phyloP scores from a whole-genome alignment of 2,113 vertebrate genomes.

The Seriola aureovittata region DNA sequence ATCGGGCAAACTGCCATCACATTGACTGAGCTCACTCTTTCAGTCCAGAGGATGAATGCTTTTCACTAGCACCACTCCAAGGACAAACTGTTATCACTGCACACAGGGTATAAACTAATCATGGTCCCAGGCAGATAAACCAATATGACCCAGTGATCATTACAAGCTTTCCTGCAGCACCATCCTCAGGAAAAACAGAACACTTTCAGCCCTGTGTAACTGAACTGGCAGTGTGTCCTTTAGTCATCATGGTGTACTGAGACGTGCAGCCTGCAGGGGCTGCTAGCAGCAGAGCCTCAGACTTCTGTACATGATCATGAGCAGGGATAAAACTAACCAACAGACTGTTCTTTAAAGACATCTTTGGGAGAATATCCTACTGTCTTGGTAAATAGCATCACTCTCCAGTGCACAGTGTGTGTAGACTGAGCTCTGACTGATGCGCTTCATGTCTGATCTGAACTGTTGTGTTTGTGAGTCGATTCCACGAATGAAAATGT shows the following conservation, averaged over 20 bases:
- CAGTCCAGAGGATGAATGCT: no score
- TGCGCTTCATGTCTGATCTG: not conserved
- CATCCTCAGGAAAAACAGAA: not conserved
- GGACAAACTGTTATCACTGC: not conserved
- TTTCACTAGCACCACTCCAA: not conserved
- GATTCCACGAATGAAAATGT: not conserved
- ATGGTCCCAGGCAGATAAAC: not conserved
- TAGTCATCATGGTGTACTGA: not conserved
- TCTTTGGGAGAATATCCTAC: not conserved
- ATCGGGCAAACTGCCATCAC: no score
- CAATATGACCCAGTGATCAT: not conserved
- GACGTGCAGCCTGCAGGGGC: conserved; percentile 38
- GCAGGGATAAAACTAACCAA: not conserved
- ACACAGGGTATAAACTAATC: no score
- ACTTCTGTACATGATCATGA: not conserved
- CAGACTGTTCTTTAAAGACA: not conserved
- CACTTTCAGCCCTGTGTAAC: not conserved
- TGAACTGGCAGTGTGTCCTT: not conserved
- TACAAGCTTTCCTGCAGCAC: not conserved
- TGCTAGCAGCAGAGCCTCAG: conserved; percentile 40
- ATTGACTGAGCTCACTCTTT: no score
- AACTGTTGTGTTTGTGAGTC: not conserved
- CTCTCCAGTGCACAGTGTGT: not conserved
- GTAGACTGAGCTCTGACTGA: not conserved
- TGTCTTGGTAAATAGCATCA: not conserved